A percentile compares a stretch with the other conserved stretches of the same genome.
phyloP scores from a whole-genome alignment of 2,113 vertebrate genomes.

The Piprites chloris region DNA sequence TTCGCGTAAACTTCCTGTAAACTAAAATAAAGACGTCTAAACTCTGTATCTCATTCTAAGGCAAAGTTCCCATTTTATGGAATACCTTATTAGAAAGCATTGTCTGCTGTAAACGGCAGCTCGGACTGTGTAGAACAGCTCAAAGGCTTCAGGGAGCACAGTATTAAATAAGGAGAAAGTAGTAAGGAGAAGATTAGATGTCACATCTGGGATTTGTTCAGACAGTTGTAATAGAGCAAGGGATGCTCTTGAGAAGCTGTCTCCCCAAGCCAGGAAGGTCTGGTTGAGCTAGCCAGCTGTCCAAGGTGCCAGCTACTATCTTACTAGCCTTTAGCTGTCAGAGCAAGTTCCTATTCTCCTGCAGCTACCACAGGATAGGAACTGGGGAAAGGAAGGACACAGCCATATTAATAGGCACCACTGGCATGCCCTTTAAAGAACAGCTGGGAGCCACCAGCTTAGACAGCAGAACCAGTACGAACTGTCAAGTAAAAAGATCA shows the following conservation, averaged over 20 bases:
- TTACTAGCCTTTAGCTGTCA: neutral
- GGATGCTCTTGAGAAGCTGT: neutral
- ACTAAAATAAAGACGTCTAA: neutral
- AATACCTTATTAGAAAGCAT: neutral
- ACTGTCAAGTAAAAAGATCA: neutral
- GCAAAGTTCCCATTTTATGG: neutral
- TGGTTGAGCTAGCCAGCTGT: neutral
- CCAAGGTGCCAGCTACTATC: neutral
- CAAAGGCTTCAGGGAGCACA: neutral
- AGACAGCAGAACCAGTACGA: neutral
- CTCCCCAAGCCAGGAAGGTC: neutral
- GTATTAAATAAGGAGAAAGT: neutral
- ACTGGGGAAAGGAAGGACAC: neutral
- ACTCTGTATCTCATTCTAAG: neutral
- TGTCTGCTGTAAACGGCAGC: neutral
- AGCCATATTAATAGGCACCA: neutral
- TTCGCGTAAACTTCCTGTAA: neutral
- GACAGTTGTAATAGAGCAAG: neutral
- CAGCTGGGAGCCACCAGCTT: neutral
- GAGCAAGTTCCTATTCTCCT: neutral
- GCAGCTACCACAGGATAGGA: neutral
- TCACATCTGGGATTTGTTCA: neutral
- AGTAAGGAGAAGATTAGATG: neutral
- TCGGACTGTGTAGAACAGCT: neutral
- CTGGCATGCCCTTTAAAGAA: neutral